Conservation (phyloP, 2,888 invertebrate species). For the Amblyjoppa fuscipennis region DNA sequence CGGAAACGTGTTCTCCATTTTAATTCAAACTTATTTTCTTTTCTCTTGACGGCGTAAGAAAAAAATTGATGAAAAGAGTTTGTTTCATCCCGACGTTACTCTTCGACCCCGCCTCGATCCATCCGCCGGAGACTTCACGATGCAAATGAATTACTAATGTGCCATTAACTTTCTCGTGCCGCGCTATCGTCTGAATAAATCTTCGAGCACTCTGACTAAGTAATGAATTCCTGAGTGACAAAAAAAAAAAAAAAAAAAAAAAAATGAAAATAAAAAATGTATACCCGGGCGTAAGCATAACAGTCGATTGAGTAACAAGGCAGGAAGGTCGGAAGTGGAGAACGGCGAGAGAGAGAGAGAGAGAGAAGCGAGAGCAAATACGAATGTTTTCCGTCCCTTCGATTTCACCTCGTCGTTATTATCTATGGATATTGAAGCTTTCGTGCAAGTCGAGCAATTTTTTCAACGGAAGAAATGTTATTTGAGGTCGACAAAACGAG, state of each 20-base stretch:
- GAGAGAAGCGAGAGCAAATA: not conserved
- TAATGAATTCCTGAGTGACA: not conserved
- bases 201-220: conserved; percentile 1
- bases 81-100: no score
- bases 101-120: not conserved
- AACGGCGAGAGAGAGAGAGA: not conserved
- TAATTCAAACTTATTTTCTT: no score
- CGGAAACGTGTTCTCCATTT: no score
- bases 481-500: conserved; percentile 47
- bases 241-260: not conserved
- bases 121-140: not conserved
- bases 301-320: not conserved
- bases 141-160: conserved; percentile 36
- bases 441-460: conserved; percentile 54
- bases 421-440: conserved; percentile 59
- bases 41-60: no score
- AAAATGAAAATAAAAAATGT: not conserved
- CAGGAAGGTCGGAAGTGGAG: not conserved
- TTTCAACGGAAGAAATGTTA: conserved; percentile 52
- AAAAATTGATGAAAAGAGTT: no score
- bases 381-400: not conserved
- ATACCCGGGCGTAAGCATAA: not conserved
- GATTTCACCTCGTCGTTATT: conserved; percentile 22
- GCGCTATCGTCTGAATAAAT: not conserved
- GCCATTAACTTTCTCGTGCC: not conserved